These are phyloP conservation scores for Anodontia alba DNA, from an alignment of 2,888 invertebrate species.

Conservation along the genomic window DNA sequence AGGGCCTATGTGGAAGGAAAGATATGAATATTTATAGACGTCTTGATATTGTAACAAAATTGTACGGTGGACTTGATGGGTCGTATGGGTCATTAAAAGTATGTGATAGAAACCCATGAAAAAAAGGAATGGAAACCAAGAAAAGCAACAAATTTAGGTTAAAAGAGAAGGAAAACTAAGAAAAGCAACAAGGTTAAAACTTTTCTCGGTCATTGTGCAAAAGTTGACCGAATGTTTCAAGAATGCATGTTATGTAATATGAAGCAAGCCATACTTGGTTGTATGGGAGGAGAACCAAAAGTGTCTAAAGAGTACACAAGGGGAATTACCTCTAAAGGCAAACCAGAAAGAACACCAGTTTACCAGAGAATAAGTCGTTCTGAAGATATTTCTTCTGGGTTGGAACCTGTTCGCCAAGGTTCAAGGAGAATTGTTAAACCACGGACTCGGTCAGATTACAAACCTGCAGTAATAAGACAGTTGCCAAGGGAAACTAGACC, in stretches of 20 bases:
- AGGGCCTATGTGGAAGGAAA: no score
- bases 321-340: conserved; percentile 10
- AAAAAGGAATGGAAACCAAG: no score
- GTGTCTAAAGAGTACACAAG: conserved; percentile 31
- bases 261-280: conserved; percentile 61
- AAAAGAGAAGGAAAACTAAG: no score
- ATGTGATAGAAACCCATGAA: no score
- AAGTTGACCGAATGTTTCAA: conserved; percentile 48
- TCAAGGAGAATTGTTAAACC: not conserved
- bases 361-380: not conserved
- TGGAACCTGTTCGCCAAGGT: not conserved
- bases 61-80: no score
- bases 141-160: no score
- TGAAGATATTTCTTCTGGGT: not conserved
- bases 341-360: not conserved
- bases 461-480: not conserved
- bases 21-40: no score
- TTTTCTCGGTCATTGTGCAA: no score
- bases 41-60: no score
- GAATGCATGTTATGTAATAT: conserved; percentile 64
- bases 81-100: no score
- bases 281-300: conserved; percentile 60
- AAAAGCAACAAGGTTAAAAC: no score
- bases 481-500: not conserved
- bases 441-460: not conserved